Evolutionary conservation across 1,140 invertebrate species (phyloP).

Genomic region (Pantala flavescens): DNA sequence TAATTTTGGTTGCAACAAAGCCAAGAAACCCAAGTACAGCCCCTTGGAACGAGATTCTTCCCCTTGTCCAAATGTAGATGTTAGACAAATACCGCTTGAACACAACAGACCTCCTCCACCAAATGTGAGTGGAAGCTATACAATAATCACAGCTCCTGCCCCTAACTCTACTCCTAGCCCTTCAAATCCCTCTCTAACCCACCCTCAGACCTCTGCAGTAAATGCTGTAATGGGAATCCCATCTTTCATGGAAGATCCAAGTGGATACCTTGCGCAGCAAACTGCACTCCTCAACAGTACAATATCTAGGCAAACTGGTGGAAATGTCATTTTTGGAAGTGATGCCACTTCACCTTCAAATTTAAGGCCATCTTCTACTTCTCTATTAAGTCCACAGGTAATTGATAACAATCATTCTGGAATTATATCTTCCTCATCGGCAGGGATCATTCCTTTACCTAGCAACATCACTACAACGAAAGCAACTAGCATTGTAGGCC

Average conservation of each 20-base stretch:
- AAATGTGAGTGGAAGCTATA: neutral
- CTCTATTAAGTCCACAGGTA: neutral
- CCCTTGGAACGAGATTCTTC: slow-evolving; percentile 29
- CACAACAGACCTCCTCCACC: slow-evolving; percentile 32
- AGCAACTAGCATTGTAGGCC: neutral
- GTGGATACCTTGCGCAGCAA: slow-evolving; percentile 76
- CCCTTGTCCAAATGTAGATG: slow-evolving; percentile 45
- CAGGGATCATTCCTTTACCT: neutral
- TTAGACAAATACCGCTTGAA: slow-evolving; percentile 35
- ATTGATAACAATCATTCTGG: neutral
- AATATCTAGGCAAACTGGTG: slow-evolving; percentile 61
- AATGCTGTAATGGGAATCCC: slow-evolving; percentile 34
- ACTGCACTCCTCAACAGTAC: slow-evolving; percentile 73
- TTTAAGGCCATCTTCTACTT: neutral
- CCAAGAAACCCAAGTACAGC: slow-evolving; percentile 21
- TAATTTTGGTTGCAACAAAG: slow-evolving; percentile 15
- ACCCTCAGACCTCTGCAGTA: slow-evolving; percentile 17
- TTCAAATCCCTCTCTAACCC: neutral
- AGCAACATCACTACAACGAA: neutral
- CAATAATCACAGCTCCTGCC: slow-evolving; percentile 1
- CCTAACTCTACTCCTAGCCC: slow-evolving; percentile 16
- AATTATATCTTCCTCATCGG: neutral
- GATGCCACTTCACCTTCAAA: neutral
- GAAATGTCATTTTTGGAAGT: slow-evolving; percentile 20
- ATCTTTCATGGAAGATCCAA: slow-evolving; percentile 80